These are phyloP conservation scores for Sphyrna mokarran DNA, from an alignment of 2,113 vertebrate genomes.

Conservation along the genomic window DNA sequence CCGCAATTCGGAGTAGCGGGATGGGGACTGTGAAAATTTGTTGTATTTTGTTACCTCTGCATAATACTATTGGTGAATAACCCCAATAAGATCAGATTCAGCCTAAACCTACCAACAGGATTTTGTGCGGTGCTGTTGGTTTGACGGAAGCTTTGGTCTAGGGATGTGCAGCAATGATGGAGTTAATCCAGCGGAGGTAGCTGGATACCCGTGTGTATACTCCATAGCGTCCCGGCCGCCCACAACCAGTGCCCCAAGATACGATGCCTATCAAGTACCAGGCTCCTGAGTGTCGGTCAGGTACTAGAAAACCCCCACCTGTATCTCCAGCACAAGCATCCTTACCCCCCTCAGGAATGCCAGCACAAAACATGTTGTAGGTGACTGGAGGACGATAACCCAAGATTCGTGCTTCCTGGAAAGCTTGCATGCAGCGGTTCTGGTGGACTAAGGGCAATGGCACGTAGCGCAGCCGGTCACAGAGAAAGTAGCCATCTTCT, in stretches of 20 bases:
- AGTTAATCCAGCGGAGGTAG: constrained; percentile 65
- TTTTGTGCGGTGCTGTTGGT: background rate
- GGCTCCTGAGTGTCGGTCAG: constrained; percentile 39
- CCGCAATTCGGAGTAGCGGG: no score
- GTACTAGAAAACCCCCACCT: constrained; percentile 50
- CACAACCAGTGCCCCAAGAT: constrained; percentile 66
- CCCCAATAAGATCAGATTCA: background rate
- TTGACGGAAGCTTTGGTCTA: background rate
- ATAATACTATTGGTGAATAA: no score
- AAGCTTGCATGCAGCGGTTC: constrained; percentile 47
- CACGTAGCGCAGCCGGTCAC: constrained; percentile 53
- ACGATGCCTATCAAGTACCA: constrained; percentile 63
- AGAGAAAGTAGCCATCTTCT: constrained; percentile 41
- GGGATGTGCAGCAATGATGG: constrained; percentile 21
- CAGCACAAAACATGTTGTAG: constrained; percentile 68
- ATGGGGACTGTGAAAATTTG: no score
- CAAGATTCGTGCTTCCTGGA: constrained; percentile 31
- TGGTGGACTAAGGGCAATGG: constrained; percentile 49
- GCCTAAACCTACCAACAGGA: background rate
- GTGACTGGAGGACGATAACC: constrained; percentile 55
- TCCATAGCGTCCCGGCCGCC: constrained; percentile 62
- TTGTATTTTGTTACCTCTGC: no score
- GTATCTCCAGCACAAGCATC: constrained; percentile 68
- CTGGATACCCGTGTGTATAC: constrained; percentile 64
- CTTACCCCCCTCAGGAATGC: constrained; percentile 40